Conservation (phyloP, 2,797 vertebrate species). For the Apogon talboti region DNA sequence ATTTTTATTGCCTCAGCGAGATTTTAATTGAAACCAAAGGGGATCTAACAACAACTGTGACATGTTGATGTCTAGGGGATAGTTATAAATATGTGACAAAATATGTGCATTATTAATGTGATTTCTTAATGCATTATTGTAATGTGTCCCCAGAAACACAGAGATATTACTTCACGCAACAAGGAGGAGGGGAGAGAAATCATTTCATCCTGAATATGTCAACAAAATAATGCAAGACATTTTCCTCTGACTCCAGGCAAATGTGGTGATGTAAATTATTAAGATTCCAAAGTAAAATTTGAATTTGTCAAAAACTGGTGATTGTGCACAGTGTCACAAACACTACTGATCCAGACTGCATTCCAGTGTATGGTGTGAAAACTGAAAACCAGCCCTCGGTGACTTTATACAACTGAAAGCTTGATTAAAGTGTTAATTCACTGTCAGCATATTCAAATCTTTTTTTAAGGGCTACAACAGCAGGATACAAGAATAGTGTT, state of each 20-base stretch:
- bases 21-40: constrained; percentile 90
- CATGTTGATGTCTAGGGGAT: constrained; percentile 87
- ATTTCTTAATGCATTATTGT: constrained; percentile 84
- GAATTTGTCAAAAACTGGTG: constrained; percentile 37
- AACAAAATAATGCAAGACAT: constrained; percentile 68
- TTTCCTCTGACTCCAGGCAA: constrained; percentile 67
- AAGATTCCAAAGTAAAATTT: constrained; percentile 38
- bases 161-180: constrained; percentile 68
- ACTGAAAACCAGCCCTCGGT: neutral
- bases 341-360: neutral
- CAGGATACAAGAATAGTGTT: constrained; percentile 54
- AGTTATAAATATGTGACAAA: constrained; percentile 89
- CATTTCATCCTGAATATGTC: constrained; percentile 74
- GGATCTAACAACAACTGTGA: constrained; percentile 89
- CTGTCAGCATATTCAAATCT: constrained; percentile 34
- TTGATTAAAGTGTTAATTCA: constrained; percentile 42
- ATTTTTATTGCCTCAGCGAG: constrained; percentile 89
- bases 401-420: constrained; percentile 19
- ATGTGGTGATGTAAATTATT: constrained; percentile 56
- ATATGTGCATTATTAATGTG: constrained; percentile 88
- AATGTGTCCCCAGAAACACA: constrained; percentile 76
- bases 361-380: constrained; percentile 5
- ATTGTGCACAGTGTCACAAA: constrained; percentile 11
- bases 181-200: constrained; percentile 33
- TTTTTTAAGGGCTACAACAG: constrained; percentile 16